Evolutionary conservation across 2,113 vertebrate species (phyloP), one percentile per base, ranked within the genome.

Genomic region (Cavia porcellus): DNA sequence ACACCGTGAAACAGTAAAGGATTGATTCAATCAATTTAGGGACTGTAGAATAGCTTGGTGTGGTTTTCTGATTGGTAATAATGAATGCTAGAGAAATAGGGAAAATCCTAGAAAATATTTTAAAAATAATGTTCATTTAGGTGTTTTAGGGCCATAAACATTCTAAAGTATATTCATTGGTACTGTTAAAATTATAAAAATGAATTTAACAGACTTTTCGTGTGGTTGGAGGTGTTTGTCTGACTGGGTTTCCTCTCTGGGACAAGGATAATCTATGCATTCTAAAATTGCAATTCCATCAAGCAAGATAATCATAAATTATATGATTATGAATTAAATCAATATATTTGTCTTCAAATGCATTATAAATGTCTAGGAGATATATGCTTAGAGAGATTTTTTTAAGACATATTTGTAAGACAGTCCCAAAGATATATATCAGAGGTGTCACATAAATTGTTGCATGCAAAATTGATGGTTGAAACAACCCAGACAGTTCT

Each of bases 301-400:
- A 98, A 97, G 38, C n/a, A 96, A 96, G 83, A 97, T 94, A 64
- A 98, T 96, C 94, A 94, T 96, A 92, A 98, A 96, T 38, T 38
- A 38, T 38, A 38, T 38, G 92, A 94, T 95, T 38, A 95, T 66
- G 96, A 95, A 92, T 98, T 96, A 97, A 97, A 98, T 97, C 98
- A 97, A 97, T 98, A 97, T 97, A 97, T 98, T 98, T 98, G 98
- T 98, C 98, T 97, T 97, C 83, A 96, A 82, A 57, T 96, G 61
- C 90, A 85, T 98, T 97, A 95, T 96, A 96, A 47, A 61, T 95
- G 64, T 96, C 93, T 97, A 32, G 92, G 75, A 98, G 98, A 98
- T 98, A 97, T 62, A 96, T 91, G 22, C 66, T 96, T 97, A 97
- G 80, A 30, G 57, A 95, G 83, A 94, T 97, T 95, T 95, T 97